A percentile compares a stretch with the other conserved stretches of the same genome.
phyloP scores from a whole-genome alignment of 1,140 invertebrate genomes.

The Conus betulinus region DNA sequence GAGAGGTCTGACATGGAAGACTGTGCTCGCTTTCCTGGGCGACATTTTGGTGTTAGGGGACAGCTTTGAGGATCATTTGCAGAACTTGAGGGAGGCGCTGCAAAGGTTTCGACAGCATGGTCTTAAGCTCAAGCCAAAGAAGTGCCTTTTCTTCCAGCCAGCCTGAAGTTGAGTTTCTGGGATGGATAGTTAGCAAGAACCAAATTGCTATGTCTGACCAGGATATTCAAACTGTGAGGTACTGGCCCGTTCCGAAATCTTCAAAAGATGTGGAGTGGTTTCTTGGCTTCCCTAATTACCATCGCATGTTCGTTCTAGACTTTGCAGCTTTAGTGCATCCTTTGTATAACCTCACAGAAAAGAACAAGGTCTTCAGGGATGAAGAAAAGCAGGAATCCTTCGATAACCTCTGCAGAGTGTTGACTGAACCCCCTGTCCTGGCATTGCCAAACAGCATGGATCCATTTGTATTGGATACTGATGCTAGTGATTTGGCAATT shows the following conservation, averaged over 20 bases:
- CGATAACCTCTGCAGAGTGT: constrained; percentile 33
- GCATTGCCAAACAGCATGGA: constrained; percentile 35
- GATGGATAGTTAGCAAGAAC: not conserved
- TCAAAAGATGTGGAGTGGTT: constrained; percentile 19
- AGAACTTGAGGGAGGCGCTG: constrained; percentile 32
- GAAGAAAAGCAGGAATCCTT: constrained; percentile 41
- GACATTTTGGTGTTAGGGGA: constrained; percentile 24
- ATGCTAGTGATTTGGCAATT: constrained; percentile 47
- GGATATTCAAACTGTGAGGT: not conserved
- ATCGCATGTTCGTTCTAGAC: constrained; percentile 38
- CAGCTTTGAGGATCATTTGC: constrained; percentile 10
- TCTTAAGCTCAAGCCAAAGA: constrained; percentile 33
- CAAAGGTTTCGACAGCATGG: constrained; percentile 11
- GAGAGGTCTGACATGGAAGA: constrained; percentile 18
- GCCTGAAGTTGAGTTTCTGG: constrained; percentile 13
- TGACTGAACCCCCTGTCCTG: constrained; percentile 29
- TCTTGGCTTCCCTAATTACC: constrained; percentile 34
- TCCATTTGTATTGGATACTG: constrained; percentile 59
- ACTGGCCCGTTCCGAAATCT: constrained; percentile 28
- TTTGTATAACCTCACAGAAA: constrained; percentile 30
- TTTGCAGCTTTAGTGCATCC: constrained; percentile 30
- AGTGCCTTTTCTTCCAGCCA: not conserved
- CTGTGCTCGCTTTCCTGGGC: constrained; percentile 30
- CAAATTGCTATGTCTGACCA: not conserved
- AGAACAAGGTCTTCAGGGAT: constrained; percentile 34